phyloP scores from a whole-genome alignment of 2,888 invertebrate species.

The Drosophila koepferae region DNA sequence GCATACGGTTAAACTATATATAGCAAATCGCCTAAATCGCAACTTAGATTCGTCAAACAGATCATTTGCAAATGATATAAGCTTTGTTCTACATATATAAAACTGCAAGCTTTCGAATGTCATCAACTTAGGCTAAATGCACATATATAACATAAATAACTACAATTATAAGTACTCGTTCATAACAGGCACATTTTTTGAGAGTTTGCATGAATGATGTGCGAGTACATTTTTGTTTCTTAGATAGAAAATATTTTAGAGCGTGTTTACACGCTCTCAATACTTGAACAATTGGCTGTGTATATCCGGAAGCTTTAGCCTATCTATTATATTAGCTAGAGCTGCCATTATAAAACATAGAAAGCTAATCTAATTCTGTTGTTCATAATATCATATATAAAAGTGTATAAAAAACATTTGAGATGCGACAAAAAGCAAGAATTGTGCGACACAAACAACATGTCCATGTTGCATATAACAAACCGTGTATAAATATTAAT shows the following conservation, averaged over 20 bases:
- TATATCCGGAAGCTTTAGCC: constrained; percentile 52
- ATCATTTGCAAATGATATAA: constrained; percentile 21
- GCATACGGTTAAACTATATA: constrained; percentile 18
- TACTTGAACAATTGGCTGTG: constrained; percentile 67
- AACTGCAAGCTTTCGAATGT: constrained; percentile 26
- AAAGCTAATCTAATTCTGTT: constrained; percentile 55
- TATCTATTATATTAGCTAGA: constrained; percentile 43
- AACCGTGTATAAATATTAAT: constrained; percentile 55
- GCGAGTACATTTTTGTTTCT: constrained; percentile 30
- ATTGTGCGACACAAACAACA: constrained; percentile 62
- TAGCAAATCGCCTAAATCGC: constrained; percentile 8
- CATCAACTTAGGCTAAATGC: constrained; percentile 16
- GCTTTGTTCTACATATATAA: background rate
- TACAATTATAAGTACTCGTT: constrained; percentile 44
- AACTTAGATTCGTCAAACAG: constrained; percentile 3
- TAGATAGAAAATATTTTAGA: constrained; percentile 38
- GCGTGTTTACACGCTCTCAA: constrained; percentile 57
- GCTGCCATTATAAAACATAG: constrained; percentile 50
- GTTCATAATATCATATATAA: constrained; percentile 43
- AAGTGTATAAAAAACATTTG: constrained; percentile 60
- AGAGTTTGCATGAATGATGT: constrained; percentile 37
- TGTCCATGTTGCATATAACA: constrained; percentile 59
- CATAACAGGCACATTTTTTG: constrained; percentile 63
- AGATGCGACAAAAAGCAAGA: constrained; percentile 68
- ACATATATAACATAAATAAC: constrained; percentile 30